Base-by-base conservation (phyloP, 2,113 vertebrate species). In the Boleophthalmus pectinirostris region DNA sequence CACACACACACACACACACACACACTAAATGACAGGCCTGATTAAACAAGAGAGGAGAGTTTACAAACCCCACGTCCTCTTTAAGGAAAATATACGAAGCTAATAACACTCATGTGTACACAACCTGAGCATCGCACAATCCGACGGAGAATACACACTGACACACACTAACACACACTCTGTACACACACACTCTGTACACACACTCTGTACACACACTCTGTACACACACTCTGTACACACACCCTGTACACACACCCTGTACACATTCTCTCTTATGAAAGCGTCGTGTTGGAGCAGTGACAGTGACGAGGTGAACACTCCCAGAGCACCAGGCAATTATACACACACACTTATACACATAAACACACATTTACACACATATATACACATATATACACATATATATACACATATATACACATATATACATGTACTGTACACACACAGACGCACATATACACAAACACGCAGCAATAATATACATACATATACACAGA, bases 281-380 rank as follows among this genome's bases (percentile, higher is more conserved):
- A 29, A 29, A 29, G 29, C n/a, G n/a, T n/a, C n/a, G n/a, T n/a
- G n/a, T n/a, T 54, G 79, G 70, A 79, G 82, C 74, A 82, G 79
- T 84, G 69, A 75, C 84, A 75, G 83, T 76, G 78, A 72, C 80
- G 73, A 85, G 75, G 80, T 85, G 85, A 85, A 84, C 89, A 73
- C 85, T 85, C 49, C 74, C 80, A 84, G 78, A 72, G 83, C 80
- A 87, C 86, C 69, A 84, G 89, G 82, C 69, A 73, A 88, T 94
- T 91, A 91, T 91, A 77, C 63, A 69, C 81, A 85, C 82, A 90
- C 88, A 92, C n/a, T n/a, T n/a, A n/a, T n/a, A n/a, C n/a, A n/a
- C n/a, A n/a, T n/a, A 29, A 29, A 29, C 29, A 29, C 29, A 29
- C 29, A 29, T 29, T n/a, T n/a, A n/a, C n/a, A n/a, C n/a, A n/a